Evolutionary conservation across 1,140 invertebrate genomes (phyloP), one percentile per base, ranked within the genome.

Genomic region (Xylocopa sonorina): DNA sequence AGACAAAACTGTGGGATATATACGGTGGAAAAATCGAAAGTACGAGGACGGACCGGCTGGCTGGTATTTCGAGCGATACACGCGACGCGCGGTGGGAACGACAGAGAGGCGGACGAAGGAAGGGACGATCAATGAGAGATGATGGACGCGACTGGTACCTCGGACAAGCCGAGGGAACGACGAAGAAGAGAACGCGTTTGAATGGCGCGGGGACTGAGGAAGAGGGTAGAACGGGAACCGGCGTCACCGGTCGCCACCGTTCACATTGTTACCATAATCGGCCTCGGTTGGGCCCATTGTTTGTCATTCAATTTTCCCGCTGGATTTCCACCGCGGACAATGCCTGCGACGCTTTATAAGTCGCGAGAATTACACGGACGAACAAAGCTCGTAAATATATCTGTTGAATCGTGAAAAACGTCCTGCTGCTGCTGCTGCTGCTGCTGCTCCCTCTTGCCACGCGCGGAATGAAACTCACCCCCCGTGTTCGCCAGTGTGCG

Each of bases 321-420:
- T 76, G 82, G 75, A 86, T 86, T 84, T 84, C 75, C 85, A 86
- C 68, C 78, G 69, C 74, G 69, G 69, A 87, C 85, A 87, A 87
- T 84, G 78, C 58, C 34, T 27, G 58, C 43, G 77, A 57, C 68
- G 83, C 77, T 83, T 77, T 80, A 83, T 86, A 83, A 86, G 84
- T 86, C 77, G 79, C 68, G 82, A 60, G 79, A 84, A 85, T 82
- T 85, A 85, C 78, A 82, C 55, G 77, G 32, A 67, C 82, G 80
- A 79, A 86, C 84, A 80, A 77, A 87, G 84, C 87, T 87, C 87
- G 84, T 88, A 88, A 88, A 88, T 88, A 88, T 85, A 87, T 82
- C 78, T 75, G 74, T 73, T 86, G 82, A 85, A 88, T 85, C 72
- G 78, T 86, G 84, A 83, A 88, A 88, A 88, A 87, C 66, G 51